A percentile compares a stretch with the other conserved stretches of the same genome.
These are phyloP conservation scores for Lepidotrigona ventralis DNA, from an alignment of 1,140 invertebrate species.

Conservation along the genomic window DNA sequence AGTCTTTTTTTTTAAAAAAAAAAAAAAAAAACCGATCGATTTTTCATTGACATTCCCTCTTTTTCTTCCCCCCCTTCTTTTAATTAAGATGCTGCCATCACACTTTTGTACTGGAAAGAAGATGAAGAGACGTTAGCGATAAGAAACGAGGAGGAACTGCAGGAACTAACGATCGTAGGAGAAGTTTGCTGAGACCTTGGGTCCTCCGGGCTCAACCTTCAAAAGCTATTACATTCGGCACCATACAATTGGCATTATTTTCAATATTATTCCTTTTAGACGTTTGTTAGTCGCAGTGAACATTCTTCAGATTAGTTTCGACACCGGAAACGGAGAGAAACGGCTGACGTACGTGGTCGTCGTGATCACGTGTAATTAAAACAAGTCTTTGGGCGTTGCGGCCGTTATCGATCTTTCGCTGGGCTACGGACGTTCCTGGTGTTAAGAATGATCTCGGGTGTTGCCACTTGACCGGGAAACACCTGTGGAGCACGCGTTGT, in stretches of 20 bases:
- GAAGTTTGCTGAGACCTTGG: slow-evolving; percentile 6
- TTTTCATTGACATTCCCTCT: not conserved
- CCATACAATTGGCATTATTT: slow-evolving; percentile 49
- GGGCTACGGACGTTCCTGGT: not conserved
- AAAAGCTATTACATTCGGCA: slow-evolving; percentile 42
- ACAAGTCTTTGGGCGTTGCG: not conserved
- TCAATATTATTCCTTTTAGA: not conserved
- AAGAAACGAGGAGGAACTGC: slow-evolving; percentile 16
- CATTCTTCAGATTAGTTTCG: not conserved
- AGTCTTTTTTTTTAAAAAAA: not conserved
- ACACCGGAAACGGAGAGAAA: not conserved
- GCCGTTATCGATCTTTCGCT: not conserved
- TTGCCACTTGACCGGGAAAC: slow-evolving; percentile 1
- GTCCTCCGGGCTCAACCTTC: not conserved
- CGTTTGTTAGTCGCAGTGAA: slow-evolving; percentile 25
- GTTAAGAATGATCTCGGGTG: slow-evolving; percentile 14
- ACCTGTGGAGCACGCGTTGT: slow-evolving; percentile 45
- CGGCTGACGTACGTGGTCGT: slow-evolving; percentile 10
- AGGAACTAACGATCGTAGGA: slow-evolving; percentile 40
- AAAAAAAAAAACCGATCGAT: not conserved
- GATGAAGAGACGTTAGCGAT: slow-evolving; percentile 18
- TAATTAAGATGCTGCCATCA: slow-evolving; percentile 32
- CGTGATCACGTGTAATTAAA: not conserved
- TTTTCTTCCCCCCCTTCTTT: too few relatives aligned
- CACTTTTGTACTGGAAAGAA: slow-evolving; percentile 39